Conservation (phyloP, 2,113 vertebrate species). For the Periophthalmus modestus region DNA sequence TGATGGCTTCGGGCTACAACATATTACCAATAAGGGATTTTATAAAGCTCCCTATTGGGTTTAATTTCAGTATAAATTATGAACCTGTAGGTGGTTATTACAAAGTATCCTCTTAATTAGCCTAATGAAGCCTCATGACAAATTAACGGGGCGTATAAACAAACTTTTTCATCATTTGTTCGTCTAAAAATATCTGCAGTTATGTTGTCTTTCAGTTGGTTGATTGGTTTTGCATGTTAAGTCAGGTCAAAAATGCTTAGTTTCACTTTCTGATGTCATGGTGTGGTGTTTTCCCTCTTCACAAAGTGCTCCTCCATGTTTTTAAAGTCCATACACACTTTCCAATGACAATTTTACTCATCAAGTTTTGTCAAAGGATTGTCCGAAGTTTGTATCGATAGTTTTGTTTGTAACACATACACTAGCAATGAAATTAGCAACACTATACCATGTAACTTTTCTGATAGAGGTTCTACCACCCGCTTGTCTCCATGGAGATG, state of each 20-base stretch:
- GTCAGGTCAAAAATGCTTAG: too few species aligned
- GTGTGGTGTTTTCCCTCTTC: neutral
- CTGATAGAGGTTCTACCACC: too few species aligned
- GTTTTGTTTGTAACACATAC: too few species aligned
- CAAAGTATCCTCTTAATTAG: neutral
- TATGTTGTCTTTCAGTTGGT: neutral
- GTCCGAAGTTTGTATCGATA: neutral
- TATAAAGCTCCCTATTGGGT: neutral
- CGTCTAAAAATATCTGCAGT: neutral
- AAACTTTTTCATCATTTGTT: too few species aligned
- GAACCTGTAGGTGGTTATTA: neutral
- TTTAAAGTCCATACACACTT: too few species aligned
- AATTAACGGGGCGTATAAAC: neutral
- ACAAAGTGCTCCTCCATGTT: neutral
- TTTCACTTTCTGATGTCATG: neutral
- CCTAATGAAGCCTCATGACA: neutral
- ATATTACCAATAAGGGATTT: constrained; percentile 7
- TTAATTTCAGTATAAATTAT: neutral
- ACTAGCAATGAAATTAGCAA: too few species aligned
- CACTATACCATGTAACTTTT: too few species aligned
- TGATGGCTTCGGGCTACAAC: neutral
- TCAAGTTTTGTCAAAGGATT: neutral
- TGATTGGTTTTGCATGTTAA: neutral
- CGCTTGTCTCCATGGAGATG: too few species aligned
- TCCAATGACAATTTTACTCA: too few species aligned